A percentile compares a stretch with the other conserved stretches of the same genome.
Conservation (phyloP, 1,140 invertebrate species). For the Drosophila asahinai region DNA sequence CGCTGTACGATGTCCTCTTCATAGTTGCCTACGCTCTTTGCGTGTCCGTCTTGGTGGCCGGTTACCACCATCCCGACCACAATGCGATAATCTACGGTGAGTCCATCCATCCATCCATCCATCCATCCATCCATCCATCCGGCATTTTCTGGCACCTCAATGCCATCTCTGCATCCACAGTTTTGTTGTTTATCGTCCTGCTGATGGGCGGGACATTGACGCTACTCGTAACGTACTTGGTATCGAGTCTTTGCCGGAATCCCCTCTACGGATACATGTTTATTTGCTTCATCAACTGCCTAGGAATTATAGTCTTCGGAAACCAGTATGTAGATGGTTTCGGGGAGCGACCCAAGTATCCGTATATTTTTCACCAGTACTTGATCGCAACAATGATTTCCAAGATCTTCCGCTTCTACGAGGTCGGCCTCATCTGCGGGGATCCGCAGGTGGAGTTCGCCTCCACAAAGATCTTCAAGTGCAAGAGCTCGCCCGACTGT, state of each 20-base stretch:
- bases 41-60: not conserved
- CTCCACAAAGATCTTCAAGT: slow-evolving; percentile 40
- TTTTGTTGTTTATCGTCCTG: slow-evolving; percentile 14
- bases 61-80: slow-evolving; percentile 32
- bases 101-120: not conserved
- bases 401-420: slow-evolving; percentile 43
- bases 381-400: slow-evolving; percentile 25
- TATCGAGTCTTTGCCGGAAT: slow-evolving; percentile 5
- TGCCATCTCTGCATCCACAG: slow-evolving; percentile 2
- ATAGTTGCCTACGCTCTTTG: not conserved
- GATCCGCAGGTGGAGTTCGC: slow-evolving; percentile 43
- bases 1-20: not conserved
- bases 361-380: slow-evolving; percentile 20
- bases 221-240: slow-evolving; percentile 30
- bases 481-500: slow-evolving; percentile 41
- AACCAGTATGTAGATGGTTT: not conserved
- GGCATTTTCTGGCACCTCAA: no score
- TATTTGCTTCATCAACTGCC: not conserved
- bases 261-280: slow-evolving; percentile 18
- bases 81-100: not conserved
- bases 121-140: no score
- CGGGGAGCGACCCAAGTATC: not conserved
- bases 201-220: slow-evolving; percentile 16
- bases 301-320: slow-evolving; percentile 41
- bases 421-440: slow-evolving; percentile 26